Evolutionary conservation across 2,113 vertebrate genomes (phyloP).

Genomic region (Lontra canadensis): DNA sequence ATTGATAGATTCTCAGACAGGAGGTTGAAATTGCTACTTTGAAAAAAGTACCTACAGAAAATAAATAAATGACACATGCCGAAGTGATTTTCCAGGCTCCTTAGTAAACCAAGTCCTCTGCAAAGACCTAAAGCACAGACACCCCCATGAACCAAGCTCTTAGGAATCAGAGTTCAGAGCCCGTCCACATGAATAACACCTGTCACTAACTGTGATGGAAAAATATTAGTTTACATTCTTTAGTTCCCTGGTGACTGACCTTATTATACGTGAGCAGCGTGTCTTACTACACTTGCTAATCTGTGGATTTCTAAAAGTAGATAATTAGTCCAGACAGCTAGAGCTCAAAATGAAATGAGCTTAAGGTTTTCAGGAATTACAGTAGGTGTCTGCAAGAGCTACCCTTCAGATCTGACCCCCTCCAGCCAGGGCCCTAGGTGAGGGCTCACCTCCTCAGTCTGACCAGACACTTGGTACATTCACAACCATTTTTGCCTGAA

Average conservation of each 20-base stretch:
- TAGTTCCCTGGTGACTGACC: neutral
- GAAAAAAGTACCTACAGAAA: neutral
- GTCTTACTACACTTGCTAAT: neutral
- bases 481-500: neutral
- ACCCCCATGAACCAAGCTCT: accelerated
- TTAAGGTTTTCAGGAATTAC: neutral
- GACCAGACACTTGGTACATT: neutral
- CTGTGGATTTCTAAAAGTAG: slow-evolving; percentile 9
- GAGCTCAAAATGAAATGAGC: neutral
- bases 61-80: neutral
- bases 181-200: neutral
- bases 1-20: neutral
- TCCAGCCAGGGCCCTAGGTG: accelerated
- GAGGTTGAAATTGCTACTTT: neutral
- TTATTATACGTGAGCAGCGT: neutral
- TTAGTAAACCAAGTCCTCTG: neutral
- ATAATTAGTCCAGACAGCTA: slow-evolving; percentile 34
- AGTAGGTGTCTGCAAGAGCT: neutral
- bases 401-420: accelerated
- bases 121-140: neutral
- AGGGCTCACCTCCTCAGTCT: neutral
- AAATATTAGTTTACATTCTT: neutral
- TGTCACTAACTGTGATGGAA: neutral
- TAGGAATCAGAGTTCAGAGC: neutral
- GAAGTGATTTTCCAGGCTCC: neutral